phyloP scores from a whole-genome alignment of 2,113 vertebrate species.

The Tachuris rubrigastra region DNA sequence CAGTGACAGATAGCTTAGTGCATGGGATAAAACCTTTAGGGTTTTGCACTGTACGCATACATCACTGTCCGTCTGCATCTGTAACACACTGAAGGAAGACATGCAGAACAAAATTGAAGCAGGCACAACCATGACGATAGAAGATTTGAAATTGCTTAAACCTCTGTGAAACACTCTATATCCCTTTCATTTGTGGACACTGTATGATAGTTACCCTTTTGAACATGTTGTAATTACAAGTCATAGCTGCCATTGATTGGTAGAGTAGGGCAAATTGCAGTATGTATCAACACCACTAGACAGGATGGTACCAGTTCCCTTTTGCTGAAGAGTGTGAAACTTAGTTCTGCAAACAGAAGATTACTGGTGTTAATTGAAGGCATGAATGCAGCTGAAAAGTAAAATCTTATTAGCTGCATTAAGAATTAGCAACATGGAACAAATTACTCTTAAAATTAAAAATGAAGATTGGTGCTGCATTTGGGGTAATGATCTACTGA shows the following conservation, averaged over 20 bases:
- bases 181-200: background rate
- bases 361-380: slow-evolving; percentile 17
- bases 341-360: background rate
- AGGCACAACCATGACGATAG: background rate
- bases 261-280: background rate
- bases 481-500: slow-evolving; percentile 17
- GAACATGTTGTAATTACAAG: background rate
- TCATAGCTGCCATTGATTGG: background rate
- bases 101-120: background rate
- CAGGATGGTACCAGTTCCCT: background rate
- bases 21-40: background rate
- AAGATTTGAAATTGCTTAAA: slow-evolving; percentile 16
- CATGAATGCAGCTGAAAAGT: slow-evolving; percentile 17
- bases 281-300: background rate
- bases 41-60: background rate
- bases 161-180: background rate
- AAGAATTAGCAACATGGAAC: background rate
- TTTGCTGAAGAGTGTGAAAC: background rate
- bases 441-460: slow-evolving; percentile 1
- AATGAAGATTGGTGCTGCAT: background rate
- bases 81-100: background rate
- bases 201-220: background rate
- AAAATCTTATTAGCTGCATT: slow-evolving; percentile 30
- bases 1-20: background rate
- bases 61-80: background rate